Evolutionary conservation across 2,888 invertebrate genomes (phyloP).

Genomic region (Itoplectis maculator): DNA sequence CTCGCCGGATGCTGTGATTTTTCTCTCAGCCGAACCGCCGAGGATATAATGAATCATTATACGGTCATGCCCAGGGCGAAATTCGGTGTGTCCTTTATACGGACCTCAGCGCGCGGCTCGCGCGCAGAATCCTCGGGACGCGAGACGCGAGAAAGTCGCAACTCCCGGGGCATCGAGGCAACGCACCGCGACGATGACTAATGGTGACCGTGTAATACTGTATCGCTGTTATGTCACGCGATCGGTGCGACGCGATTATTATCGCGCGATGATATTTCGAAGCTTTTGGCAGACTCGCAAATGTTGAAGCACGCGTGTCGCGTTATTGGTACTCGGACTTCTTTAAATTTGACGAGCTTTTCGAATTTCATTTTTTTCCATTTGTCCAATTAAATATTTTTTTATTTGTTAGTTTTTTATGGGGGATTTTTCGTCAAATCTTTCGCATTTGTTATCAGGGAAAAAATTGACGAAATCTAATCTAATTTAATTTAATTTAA

Average conservation of each 20-base stretch:
- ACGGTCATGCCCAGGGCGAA: constrained; percentile 55
- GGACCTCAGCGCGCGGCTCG: constrained; percentile 42
- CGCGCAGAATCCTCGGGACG: constrained; percentile 44
- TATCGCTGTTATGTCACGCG: constrained; percentile 45
- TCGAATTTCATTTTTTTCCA: not conserved
- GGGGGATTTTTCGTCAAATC: no score
- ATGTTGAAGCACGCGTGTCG: constrained; percentile 2
- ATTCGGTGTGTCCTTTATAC: constrained; percentile 64
- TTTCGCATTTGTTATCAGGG: no score
- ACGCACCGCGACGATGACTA: constrained; percentile 47
- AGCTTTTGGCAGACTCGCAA: not conserved
- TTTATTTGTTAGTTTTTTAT: no score
- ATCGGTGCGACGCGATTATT: constrained; percentile 1
- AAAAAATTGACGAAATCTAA: no score
- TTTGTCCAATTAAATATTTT: no score
- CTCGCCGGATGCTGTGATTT: constrained; percentile 58
- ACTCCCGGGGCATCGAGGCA: constrained; percentile 58
- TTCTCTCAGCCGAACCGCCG: constrained; percentile 39
- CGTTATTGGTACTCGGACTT: constrained; percentile 3
- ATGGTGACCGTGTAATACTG: constrained; percentile 47
- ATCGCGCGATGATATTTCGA: not conserved
- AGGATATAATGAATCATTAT: constrained; percentile 62
- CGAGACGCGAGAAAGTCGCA: constrained; percentile 64
- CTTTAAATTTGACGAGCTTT: not conserved
- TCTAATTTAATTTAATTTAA: no score